Base-by-base conservation (phyloP, 1,140 invertebrate species). In the Harlomillsia oculata region DNA sequence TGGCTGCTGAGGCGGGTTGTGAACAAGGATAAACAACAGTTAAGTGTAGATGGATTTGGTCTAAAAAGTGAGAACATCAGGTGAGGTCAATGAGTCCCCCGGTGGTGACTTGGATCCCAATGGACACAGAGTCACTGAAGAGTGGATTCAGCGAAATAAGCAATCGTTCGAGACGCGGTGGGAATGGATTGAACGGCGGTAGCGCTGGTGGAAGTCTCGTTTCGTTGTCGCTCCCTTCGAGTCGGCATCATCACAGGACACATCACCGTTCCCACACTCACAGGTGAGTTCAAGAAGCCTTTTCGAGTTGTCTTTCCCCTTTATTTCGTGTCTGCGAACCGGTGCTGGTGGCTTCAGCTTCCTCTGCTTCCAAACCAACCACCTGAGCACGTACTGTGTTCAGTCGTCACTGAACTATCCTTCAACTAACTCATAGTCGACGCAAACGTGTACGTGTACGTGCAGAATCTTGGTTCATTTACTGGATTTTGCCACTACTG, bases 111-210 rank as follows among this genome's bases (percentile, higher is more conserved):
- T 48, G 45, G 45, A 48, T 48, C 45, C 45, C 45, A 48, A 64
- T 64, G 62, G 62, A 64, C 48, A 63, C 61, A 39, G 61, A 59
- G 51, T 58, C 55, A 26, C 53, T 62, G 16, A 64, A 64, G 37
- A 64, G 62, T 55, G 57, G 62, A 29, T 64, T 60, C 41, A 57
- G 53, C 43, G 62, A 64, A 45, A 37, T 64, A 6, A 64, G 58
- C 32, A 57, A 57, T 43, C 49, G 62, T 26, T 57, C 53, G 8
- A 43, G 57, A 29, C 49, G 62, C 25, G 46, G 36, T 23, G 51
- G 51, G 21, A 45, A 53, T 28, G 49, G 51, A 18, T 32, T 53
- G 3, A 46, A 50, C 23, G 50, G 41, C 29, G 51, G 53, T 23
- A 40, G 30, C 28, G 56, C 49, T 44, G 43, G 45, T 20, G 60